phyloP scores from a whole-genome alignment of 1,140 invertebrate genomes.

The Caenorhabditis latens region DNA sequence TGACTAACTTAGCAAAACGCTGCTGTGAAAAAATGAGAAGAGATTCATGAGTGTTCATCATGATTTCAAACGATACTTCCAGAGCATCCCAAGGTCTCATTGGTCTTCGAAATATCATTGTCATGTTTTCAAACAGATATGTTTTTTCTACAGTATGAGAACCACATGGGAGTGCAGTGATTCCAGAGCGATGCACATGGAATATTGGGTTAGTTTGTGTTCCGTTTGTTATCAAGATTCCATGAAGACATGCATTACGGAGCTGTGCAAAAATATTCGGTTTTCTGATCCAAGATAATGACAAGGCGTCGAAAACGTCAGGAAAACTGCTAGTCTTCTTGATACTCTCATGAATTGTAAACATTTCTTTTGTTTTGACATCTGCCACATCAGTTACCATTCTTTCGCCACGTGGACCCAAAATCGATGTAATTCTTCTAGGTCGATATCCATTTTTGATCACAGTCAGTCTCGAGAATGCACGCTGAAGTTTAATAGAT shows the following conservation, averaged over 20 bases:
- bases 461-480: neutral
- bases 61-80: conserved; percentile 24
- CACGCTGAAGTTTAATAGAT: neutral
- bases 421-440: conserved; percentile 6
- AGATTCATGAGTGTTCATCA: conserved; percentile 16
- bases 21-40: conserved; percentile 28
- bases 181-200: conserved; percentile 21
- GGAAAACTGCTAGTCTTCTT: neutral
- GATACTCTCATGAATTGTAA: neutral
- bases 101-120: conserved; percentile 39
- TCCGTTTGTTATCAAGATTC: conserved; percentile 10
- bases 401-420: conserved; percentile 23
- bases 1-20: conserved; percentile 24
- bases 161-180: neutral
- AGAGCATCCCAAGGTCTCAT: conserved; percentile 33
- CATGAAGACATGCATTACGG: conserved; percentile 14
- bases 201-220: conserved; percentile 20
- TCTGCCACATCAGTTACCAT: conserved; percentile 28
- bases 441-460: neutral
- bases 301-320: neutral
- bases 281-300: neutral
- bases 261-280: conserved; percentile 15
- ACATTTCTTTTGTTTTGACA: neutral
- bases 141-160: conserved; percentile 29
- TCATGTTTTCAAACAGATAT: conserved; percentile 17